Conservation (phyloP, 1,140 invertebrate genomes). For the Brachionus calyciflorus region DNA sequence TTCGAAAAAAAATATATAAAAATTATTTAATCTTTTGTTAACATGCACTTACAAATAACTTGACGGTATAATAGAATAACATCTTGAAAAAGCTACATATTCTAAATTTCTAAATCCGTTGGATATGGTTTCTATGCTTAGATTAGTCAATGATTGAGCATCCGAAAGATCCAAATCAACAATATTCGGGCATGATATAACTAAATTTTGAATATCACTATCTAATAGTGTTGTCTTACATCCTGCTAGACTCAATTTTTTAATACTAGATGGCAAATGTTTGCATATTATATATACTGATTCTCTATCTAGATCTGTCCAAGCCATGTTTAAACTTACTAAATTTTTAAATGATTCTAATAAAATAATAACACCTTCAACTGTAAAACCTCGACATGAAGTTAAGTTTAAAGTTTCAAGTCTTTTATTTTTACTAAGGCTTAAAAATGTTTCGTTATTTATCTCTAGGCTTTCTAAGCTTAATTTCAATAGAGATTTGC, state of each 20-base stretch:
- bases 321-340: slow-evolving; percentile 73
- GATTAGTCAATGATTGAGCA: slow-evolving; percentile 69
- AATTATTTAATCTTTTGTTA: background rate
- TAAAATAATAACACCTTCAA: slow-evolving; percentile 64
- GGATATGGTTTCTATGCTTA: slow-evolving; percentile 65
- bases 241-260: slow-evolving; percentile 75
- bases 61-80: slow-evolving; percentile 71
- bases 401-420: slow-evolving; percentile 73
- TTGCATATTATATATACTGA: slow-evolving; percentile 67
- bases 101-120: slow-evolving; percentile 69
- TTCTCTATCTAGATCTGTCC: slow-evolving; percentile 70
- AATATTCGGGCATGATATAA: slow-evolving; percentile 69
- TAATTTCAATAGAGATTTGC: slow-evolving; percentile 72
- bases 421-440: slow-evolving; percentile 67
- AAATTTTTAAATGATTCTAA: slow-evolving; percentile 68
- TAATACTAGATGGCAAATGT: slow-evolving; percentile 67
- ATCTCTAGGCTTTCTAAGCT: slow-evolving; percentile 75
- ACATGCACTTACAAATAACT: slow-evolving; percentile 65
- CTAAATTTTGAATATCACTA: slow-evolving; percentile 69
- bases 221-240: slow-evolving; percentile 72
- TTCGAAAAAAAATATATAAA: background rate
- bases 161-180: slow-evolving; percentile 81
- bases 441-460: slow-evolving; percentile 65
- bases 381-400: slow-evolving; percentile 69
- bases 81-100: slow-evolving; percentile 76